A percentile compares a stretch with the other conserved stretches of the same genome.
Evolutionary conservation across 2,113 vertebrate species (phyloP).

Genomic region (Pandion haliaetus): DNA sequence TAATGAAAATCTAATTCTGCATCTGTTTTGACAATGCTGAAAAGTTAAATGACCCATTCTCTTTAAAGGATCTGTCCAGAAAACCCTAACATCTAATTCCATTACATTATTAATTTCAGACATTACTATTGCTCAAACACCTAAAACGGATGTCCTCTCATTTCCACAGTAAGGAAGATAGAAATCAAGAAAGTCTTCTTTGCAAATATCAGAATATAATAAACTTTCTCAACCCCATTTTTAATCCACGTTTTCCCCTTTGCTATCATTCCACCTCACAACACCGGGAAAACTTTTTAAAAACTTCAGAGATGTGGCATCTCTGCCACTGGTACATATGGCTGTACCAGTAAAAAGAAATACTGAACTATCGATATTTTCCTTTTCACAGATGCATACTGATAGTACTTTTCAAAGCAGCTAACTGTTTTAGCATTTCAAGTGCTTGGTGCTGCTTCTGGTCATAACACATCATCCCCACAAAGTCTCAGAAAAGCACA

Average conservation of each 20-base stretch:
- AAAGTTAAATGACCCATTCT: neutral
- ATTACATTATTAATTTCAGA: neutral
- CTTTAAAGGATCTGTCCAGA: neutral
- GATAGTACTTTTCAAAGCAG: neutral
- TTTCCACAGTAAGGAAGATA: neutral
- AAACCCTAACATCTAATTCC: neutral
- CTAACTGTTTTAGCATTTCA: neutral
- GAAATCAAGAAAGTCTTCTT: neutral
- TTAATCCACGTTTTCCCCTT: neutral
- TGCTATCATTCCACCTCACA: neutral
- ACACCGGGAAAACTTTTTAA: neutral
- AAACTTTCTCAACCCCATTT: accelerated
- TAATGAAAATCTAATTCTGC: neutral
- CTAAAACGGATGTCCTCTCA: neutral
- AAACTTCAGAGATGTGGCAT: neutral
- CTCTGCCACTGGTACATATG: no score
- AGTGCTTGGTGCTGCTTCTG: neutral
- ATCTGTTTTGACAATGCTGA: neutral
- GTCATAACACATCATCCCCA: neutral
- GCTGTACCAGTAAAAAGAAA: neutral
- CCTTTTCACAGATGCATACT: neutral
- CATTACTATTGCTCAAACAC: neutral
- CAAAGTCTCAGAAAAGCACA: neutral
- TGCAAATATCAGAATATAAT: neutral
- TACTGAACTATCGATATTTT: neutral